Evolutionary conservation across 2,797 vertebrate species (phyloP), one percentile per base, ranked within the genome.

Genomic region (Hozukius guyotensis): DNA sequence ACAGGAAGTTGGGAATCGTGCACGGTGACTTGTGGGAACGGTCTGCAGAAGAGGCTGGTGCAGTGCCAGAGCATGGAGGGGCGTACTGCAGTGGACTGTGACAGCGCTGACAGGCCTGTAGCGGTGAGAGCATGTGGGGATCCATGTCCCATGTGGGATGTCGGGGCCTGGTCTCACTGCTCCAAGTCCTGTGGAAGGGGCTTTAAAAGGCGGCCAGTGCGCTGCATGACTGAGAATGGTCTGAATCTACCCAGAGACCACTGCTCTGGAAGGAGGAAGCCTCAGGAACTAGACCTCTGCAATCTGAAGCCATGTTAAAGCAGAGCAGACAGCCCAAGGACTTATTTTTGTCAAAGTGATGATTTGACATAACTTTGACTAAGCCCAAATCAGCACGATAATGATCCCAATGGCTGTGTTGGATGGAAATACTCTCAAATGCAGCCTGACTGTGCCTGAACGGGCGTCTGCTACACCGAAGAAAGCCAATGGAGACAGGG

Each of bases 271-370:
- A 95, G 93, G 67, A 97, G 96, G 89, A 99, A 99, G 93, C 98
- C 98, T 5, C 98, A 99, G 94, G 98, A 99, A 90, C 92, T 99
- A 92, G 98, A 99, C 94, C 97, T 99, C 78, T 99, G 98, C 90
- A 93, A 92, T 75, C 88, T 97, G 90, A 95, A 94, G 86, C 95
- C 96, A 0, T 99, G 98, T 93, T 99, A 96, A 80, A 80, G 32
- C 62, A 22, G 77, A 76, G 11, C 2, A 36, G 34, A 64, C 9
- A 75, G 56, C 25, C 10, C 3, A 38, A 18, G 34, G 59, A 60
- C 49, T 11, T 64, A 12, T 38, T 49, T 72, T 24, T 1, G 3
- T 13, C 75, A 72, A 75, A 78, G 24, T 62, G 68, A 74, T 14
- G 7, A 74, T 71, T 79, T 82, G 34, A 71, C 61, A 61, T 29